Base-by-base conservation (phyloP, 2,113 vertebrate species). In the Conger conger region DNA sequence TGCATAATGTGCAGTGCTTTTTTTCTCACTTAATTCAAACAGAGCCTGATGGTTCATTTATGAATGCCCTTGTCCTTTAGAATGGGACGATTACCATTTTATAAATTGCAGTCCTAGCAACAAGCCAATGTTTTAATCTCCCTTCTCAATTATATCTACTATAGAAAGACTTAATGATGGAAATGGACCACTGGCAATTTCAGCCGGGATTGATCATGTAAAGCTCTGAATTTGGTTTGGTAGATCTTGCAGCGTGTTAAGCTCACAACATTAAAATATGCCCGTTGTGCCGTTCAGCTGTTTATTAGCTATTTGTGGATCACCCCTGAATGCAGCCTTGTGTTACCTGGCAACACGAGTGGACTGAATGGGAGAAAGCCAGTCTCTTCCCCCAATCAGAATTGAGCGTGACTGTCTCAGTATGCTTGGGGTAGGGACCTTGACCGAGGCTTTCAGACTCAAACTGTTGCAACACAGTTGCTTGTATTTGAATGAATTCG, bases 301-400 rank as follows among this genome's bases (percentile, higher is more conserved):
- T 76, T 37, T 73, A 36, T 78, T 42, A 53, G 27, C 30, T 84
- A 23, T 83, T 63, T 27, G 45, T 63, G 27, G n/a, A 30, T 40
- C 50, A 73, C 68, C 68, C 80, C 30, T 13, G n/a, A 82, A 76
- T 77, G 80, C 36, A 76, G 23, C 36, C 35, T 11, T 68, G 80
- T 73, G 40, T 85, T 84, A 82, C 80, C 76, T 68, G 86, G 86
- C 83, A 80, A 85, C 80, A 35, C 33, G 23, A 15, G 42, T 68
- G 42, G 54, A 40, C 80, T 42, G 35, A 18, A 36, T 63, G 30
- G 23, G 36, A 27, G 13, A 27, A 54, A 76, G 37, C 17, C 50
- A 33, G 63, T 54, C 50, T 79, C 20, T 83, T 83, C 11, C 42
- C 38, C 50, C 84, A 50, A 4, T 36, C 40, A 42, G 53, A 57